Conservation (phyloP, 2,888 invertebrate genomes). For the Philonicus albiceps region DNA sequence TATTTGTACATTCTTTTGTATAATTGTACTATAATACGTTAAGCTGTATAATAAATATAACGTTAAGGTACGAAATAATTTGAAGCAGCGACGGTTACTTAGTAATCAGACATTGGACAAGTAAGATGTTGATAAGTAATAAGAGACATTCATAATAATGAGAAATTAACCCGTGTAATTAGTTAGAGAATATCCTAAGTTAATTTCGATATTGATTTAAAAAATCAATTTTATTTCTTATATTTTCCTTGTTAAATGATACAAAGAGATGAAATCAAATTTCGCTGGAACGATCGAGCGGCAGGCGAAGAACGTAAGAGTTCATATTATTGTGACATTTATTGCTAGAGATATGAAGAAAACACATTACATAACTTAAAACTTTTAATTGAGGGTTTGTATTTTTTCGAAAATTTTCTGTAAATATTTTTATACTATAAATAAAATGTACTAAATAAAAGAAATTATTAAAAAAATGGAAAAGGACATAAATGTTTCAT, state of each 20-base stretch:
- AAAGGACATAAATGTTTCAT: background rate
- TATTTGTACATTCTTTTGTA: slow-evolving; percentile 43
- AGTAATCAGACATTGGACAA: slow-evolving; percentile 12
- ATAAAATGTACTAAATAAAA: slow-evolving; percentile 43
- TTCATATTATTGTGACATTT: slow-evolving; percentile 23
- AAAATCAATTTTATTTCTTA: slow-evolving; percentile 35
- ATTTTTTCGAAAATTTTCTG: slow-evolving; percentile 49
- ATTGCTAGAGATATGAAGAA: slow-evolving; percentile 16
- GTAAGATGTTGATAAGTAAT: background rate
- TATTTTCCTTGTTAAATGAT: slow-evolving; percentile 21
- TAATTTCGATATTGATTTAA: slow-evolving; percentile 36
- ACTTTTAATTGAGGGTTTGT: slow-evolving; percentile 46
- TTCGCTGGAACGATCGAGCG: background rate
- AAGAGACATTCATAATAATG: slow-evolving; percentile 9
- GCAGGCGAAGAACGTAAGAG: background rate
- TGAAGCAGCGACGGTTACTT: slow-evolving; percentile 10
- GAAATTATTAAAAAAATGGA: slow-evolving; percentile 36
- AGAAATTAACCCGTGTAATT: slow-evolving; percentile 13
- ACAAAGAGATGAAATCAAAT: slow-evolving; percentile 21
- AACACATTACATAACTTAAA: slow-evolving; percentile 26
- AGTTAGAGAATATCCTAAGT: slow-evolving; percentile 5
- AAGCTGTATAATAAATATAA: slow-evolving; percentile 13
- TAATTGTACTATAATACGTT: slow-evolving; percentile 40
- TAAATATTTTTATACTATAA: slow-evolving; percentile 50
- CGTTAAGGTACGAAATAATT: background rate